Conservation (phyloP, 2,113 vertebrate genomes). For the Hemibagrus wyckioides region DNA sequence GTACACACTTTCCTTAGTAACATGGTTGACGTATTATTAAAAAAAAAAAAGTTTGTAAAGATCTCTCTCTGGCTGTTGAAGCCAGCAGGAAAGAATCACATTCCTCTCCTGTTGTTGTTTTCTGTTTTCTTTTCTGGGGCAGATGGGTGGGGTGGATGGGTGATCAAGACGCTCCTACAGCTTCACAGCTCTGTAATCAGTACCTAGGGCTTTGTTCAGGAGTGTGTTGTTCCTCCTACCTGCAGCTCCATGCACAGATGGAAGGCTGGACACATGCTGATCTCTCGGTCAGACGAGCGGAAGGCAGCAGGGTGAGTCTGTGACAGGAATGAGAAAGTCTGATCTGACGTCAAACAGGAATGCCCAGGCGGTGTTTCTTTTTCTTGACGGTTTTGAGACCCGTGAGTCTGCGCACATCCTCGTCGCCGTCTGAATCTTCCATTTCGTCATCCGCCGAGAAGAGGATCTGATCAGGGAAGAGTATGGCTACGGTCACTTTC, state of each 20-base stretch:
- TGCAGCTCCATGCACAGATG: slow-evolving; percentile 2
- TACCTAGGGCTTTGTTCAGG: neutral
- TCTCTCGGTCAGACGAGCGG: neutral
- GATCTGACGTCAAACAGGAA: slow-evolving; percentile 83
- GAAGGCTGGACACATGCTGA: too few species aligned
- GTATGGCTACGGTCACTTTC: neutral
- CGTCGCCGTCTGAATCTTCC: slow-evolving; percentile 91
- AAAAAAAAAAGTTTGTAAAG: neutral
- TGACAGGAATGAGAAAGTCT: slow-evolving; percentile 14
- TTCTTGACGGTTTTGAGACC: slow-evolving; percentile 88
- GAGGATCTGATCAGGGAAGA: slow-evolving; percentile 79
- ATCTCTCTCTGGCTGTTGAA: neutral
- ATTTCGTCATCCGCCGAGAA: slow-evolving; percentile 98
- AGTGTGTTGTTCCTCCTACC: neutral
- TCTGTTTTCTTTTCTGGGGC: too few species aligned
- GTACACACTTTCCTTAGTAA: neutral
- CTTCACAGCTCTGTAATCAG: neutral
- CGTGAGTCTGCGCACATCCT: slow-evolving; percentile 85
- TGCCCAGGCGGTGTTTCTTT: slow-evolving; percentile 92
- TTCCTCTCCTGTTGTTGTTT: neutral
- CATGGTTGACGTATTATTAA: neutral
- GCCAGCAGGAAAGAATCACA: neutral
- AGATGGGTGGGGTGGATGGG: neutral
- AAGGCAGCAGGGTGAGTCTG: slow-evolving; percentile 29
- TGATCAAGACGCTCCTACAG: neutral